These are phyloP conservation scores for Epizoanthus ramosus DNA, from an alignment of 92 coral and sea anemone genomes.

Conservation along the genomic window DNA sequence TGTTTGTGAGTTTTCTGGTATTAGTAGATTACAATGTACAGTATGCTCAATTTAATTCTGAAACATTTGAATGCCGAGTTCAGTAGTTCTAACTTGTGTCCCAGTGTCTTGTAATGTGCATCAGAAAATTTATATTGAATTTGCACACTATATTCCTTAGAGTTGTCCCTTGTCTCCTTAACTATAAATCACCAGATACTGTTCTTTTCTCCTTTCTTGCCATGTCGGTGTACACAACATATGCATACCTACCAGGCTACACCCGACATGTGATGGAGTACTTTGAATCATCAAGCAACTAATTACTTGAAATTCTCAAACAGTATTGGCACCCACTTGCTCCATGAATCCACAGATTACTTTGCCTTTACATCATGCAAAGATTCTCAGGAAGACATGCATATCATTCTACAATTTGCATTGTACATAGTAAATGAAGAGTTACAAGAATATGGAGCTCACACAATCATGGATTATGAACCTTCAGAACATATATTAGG, in stretches of 20 bases:
- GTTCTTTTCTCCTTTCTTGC: slow-evolving; percentile 81
- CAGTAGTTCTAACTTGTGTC: no score
- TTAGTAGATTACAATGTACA: no score
- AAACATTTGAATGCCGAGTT: no score
- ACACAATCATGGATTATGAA: no score
- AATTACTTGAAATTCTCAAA: neutral
- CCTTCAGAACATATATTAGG: no score
- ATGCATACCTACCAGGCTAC: slow-evolving; percentile 91
- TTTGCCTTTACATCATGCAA: neutral
- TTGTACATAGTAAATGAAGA: neutral
- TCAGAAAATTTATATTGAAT: no score
- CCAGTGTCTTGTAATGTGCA: no score
- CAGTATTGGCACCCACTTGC: no score
- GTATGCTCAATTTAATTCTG: no score
- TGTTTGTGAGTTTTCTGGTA: neutral
- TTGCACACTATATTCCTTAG: neutral
- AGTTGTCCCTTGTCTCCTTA: slow-evolving; percentile 50
- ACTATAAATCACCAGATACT: slow-evolving; percentile 70
- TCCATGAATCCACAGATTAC: neutral
- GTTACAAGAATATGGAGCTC: neutral
- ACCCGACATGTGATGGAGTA: slow-evolving; percentile 71
- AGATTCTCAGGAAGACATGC: neutral
- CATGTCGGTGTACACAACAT: slow-evolving; percentile 95
- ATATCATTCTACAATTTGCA: neutral
- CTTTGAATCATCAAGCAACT: slow-evolving; percentile 36